Evolutionary conservation across 30 jellyfish, hydroid and myxozoan species (phyloP).

Genomic region (Morbakka virulenta): DNA sequence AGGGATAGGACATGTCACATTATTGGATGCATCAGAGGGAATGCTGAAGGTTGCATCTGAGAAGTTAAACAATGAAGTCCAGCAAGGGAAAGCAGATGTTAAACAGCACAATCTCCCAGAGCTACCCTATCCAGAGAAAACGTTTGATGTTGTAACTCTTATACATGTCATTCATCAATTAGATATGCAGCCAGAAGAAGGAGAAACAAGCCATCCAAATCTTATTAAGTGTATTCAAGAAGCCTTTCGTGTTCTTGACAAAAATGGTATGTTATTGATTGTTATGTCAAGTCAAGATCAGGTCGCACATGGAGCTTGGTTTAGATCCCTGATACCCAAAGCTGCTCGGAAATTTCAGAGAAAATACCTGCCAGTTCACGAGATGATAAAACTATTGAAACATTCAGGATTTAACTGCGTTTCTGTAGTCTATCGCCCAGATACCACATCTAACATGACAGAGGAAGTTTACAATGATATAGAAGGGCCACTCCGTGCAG

Average conservation of each 20-base stretch:
- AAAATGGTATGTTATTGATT: constrained; percentile 83
- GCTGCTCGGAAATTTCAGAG: constrained; percentile 47
- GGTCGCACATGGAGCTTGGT: constrained; percentile 60
- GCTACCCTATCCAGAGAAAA: constrained; percentile 57
- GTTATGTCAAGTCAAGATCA: constrained; percentile 46
- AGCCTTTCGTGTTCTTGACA: constrained; percentile 77
- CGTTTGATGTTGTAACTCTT: constrained; percentile 74
- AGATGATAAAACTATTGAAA: constrained; percentile 19
- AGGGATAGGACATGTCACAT: constrained; percentile 72
- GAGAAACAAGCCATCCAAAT: constrained; percentile 20
- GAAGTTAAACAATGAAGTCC: constrained; percentile 19
- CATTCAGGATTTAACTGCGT: constrained; percentile 24
- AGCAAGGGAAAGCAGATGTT: constrained; percentile 6
- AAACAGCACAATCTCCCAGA: constrained; percentile 50
- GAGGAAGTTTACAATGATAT: constrained; percentile 21
- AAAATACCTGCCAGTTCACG: constrained; percentile 17
- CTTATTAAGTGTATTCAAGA: constrained; percentile 35
- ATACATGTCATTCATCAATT: constrained; percentile 82
- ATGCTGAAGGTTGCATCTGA: constrained; percentile 62
- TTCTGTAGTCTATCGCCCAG: constrained; percentile 24
- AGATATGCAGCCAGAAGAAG: constrained; percentile 57
- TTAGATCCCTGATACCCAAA: constrained; percentile 34
- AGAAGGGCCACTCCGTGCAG: constrained; percentile 64
- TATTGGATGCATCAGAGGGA: constrained; percentile 74
- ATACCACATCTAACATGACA: constrained; percentile 8